Evolutionary conservation across 2,888 invertebrate species (phyloP).

Genomic region (Spisula subtruncata): DNA sequence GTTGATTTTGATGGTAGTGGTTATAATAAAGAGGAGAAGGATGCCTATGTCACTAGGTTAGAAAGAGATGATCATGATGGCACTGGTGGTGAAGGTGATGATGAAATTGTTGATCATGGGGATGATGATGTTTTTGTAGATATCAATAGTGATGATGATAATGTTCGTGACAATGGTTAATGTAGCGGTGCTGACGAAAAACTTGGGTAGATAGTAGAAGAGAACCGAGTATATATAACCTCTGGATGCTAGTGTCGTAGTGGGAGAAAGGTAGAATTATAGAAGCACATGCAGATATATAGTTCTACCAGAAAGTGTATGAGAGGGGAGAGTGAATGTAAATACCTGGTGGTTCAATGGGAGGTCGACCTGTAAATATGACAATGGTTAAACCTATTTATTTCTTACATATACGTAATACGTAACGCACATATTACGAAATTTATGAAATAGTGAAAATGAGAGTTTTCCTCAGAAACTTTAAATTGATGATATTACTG

Average conservation of each 20-base stretch:
- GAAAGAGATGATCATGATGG: background rate
- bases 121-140: background rate
- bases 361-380: background rate
- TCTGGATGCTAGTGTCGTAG: background rate
- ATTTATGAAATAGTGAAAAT: too few species aligned
- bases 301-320: too few species aligned
- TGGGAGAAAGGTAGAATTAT: too few species aligned
- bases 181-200: too few species aligned
- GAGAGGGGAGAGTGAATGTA: too few species aligned
- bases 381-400: background rate
- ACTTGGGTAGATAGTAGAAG: background rate
- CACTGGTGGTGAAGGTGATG: background rate
- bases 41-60: background rate
- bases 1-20: background rate
- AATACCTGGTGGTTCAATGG: conserved; percentile 17
- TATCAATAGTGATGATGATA: background rate
- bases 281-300: too few species aligned
- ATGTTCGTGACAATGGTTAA: background rate
- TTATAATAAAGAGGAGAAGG: too few species aligned
- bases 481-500: too few species aligned
- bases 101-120: background rate
- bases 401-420: background rate
- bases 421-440: too few species aligned
- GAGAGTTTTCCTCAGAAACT: too few species aligned
- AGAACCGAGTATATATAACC: background rate